phyloP scores from a whole-genome alignment of 2,888 invertebrate genomes.

The Leptopterna dolabrata region DNA sequence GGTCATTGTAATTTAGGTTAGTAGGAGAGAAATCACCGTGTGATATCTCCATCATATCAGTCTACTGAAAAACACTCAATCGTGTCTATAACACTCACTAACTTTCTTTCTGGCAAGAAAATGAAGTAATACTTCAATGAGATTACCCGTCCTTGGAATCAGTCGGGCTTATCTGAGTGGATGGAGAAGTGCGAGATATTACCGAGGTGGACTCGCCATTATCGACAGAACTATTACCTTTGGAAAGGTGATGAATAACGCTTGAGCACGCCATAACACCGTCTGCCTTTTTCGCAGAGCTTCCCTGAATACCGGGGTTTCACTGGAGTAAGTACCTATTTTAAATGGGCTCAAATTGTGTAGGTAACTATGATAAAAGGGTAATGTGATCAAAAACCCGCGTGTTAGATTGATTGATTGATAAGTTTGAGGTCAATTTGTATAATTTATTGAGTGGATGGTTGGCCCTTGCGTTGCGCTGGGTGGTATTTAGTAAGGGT shows the following conservation, averaged over 20 bases:
- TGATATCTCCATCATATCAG: too few relatives aligned
- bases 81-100: too few relatives aligned
- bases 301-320: not conserved
- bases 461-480: too few relatives aligned
- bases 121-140: not conserved
- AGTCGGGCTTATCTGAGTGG: conserved; percentile 7
- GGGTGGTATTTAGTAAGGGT: too few relatives aligned
- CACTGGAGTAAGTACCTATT: too few relatives aligned
- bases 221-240: conserved; percentile 53
- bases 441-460: too few relatives aligned
- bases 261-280: conserved; percentile 17
- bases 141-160: not conserved
- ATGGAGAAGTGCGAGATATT: conserved; percentile 15
- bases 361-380: not conserved
- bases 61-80: too few relatives aligned
- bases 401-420: too few relatives aligned
- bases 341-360: not conserved
- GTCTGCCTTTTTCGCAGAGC: not conserved
- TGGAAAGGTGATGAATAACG: conserved; percentile 40
- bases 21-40: too few relatives aligned
- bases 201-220: conserved; percentile 9
- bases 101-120: not conserved
- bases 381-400: too few relatives aligned
- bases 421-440: too few relatives aligned
- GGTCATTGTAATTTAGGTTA: too few relatives aligned